Percentiles rank a stretch among this genome's conserved stretches.
These are phyloP conservation scores for Cryptoleucopteryx plumbea DNA, from an alignment of 2,113 vertebrate species.

Conservation along the genomic window DNA sequence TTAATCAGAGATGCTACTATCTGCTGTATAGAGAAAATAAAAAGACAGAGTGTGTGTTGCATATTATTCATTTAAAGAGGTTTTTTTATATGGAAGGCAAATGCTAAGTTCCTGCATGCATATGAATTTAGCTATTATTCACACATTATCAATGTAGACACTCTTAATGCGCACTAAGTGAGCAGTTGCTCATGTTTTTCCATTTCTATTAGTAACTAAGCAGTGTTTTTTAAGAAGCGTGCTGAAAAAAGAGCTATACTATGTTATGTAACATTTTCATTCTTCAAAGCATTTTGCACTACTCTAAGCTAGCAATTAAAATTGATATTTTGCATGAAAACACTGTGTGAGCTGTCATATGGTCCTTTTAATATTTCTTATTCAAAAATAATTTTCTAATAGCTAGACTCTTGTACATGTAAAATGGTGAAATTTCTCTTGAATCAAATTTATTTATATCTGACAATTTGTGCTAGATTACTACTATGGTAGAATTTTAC, in stretches of 20 bases:
- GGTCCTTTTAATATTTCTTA: background rate
- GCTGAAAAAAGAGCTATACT: background rate
- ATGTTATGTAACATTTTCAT: background rate
- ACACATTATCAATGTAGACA: background rate
- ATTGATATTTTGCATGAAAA: background rate
- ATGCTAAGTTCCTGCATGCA: background rate
- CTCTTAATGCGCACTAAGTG: background rate
- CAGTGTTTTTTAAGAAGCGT: background rate
- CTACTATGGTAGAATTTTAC: background rate
- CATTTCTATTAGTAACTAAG: background rate
- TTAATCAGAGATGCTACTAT: background rate
- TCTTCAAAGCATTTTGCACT: background rate
- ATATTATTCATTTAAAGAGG: background rate
- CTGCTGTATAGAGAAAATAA: background rate
- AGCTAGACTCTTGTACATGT: background rate
- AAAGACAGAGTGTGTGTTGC: background rate
- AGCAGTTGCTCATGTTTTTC: background rate
- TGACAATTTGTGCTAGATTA: background rate
- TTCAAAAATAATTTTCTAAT: background rate
- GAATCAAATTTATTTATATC: background rate
- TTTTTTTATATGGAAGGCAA: background rate
- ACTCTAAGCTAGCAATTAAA: background rate
- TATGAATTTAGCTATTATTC: background rate
- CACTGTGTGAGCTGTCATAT: background rate
- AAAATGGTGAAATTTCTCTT: background rate